Evolutionary conservation across 53 echinoderm and acorn worm genomes (phyloP).

Genomic region (Arbacia lixula): DNA sequence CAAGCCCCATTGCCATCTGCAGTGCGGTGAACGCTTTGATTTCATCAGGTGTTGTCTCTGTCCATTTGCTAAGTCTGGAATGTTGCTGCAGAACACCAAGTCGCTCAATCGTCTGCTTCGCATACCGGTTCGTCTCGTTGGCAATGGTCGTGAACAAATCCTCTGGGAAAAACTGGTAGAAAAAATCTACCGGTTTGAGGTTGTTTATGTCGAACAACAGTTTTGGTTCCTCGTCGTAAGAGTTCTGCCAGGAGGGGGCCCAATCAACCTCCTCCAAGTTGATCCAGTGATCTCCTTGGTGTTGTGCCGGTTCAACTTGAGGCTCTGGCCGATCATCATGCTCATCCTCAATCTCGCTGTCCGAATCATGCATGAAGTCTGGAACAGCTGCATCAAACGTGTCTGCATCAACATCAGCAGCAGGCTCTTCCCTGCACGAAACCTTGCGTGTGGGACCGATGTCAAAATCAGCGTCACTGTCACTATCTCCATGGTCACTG

Average conservation of each 20-base stretch:
- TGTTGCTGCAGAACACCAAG: slow-evolving; percentile 5
- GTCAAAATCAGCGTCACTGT: background rate
- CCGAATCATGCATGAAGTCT: background rate
- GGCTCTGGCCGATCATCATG: background rate
- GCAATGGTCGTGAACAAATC: slow-evolving; percentile 21
- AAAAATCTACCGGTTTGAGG: slow-evolving; percentile 20
- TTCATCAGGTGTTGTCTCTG: slow-evolving; percentile 6
- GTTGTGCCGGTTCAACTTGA: background rate
- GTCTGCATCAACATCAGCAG: background rate
- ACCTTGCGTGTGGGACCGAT: background rate
- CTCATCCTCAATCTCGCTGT: slow-evolving; percentile 20
- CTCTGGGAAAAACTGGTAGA: slow-evolving; percentile 26
- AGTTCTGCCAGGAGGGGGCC: slow-evolving; percentile 3
- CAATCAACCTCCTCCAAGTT: background rate
- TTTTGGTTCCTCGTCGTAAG: background rate
- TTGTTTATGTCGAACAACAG: background rate
- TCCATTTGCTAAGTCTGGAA: slow-evolving; percentile 8
- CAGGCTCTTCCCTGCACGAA: background rate
- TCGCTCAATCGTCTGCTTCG: slow-evolving; percentile 15
- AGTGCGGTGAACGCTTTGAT: slow-evolving; percentile 43
- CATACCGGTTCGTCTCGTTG: slow-evolving; percentile 34
- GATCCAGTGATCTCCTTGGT: background rate
- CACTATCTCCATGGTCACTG: background rate
- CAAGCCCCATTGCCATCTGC: slow-evolving; percentile 56
- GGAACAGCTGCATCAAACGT: background rate